Percentiles rank a stretch among this genome's conserved stretches.
Conservation (phyloP, 1,140 invertebrate species). For the Meloidogyne floridensis region DNA sequence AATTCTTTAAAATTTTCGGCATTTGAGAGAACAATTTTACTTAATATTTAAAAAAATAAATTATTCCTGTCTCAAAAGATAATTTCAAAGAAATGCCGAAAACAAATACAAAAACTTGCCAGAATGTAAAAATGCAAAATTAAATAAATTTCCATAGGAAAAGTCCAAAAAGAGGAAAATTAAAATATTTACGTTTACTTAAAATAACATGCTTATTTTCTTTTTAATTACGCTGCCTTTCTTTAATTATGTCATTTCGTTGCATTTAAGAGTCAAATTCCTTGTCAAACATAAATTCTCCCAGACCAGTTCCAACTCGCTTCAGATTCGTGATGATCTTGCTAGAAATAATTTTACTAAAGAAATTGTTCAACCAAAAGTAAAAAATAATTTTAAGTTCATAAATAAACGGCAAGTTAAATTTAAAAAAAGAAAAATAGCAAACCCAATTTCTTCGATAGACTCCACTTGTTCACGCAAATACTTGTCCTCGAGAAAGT, state of each 20-base stretch:
- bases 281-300: slow-evolving; percentile 73
- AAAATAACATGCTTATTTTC: neutral
- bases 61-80: neutral
- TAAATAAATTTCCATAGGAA: neutral
- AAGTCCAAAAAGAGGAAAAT: neutral
- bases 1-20: neutral
- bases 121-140: neutral
- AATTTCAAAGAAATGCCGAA: neutral
- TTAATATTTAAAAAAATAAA: neutral
- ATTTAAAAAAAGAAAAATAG: slow-evolving; percentile 68
- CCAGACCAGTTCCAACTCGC: slow-evolving; percentile 72
- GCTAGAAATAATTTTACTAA: slow-evolving; percentile 30
- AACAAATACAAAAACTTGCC: neutral
- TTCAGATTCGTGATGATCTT: slow-evolving; percentile 72
- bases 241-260: neutral
- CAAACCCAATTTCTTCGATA: slow-evolving; percentile 72
- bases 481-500: slow-evolving; percentile 72
- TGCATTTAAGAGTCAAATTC: slow-evolving; percentile 42
- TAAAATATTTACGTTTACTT: neutral
- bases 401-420: neutral
- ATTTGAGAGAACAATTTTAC: neutral
- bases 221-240: neutral
- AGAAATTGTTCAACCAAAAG: neutral
- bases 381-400: neutral
- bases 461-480: slow-evolving; percentile 72